A percentile compares a stretch with the other conserved stretches of the same genome.
phyloP scores from a whole-genome alignment of 2,797 vertebrate genomes.

The Cheirogaleus major region DNA sequence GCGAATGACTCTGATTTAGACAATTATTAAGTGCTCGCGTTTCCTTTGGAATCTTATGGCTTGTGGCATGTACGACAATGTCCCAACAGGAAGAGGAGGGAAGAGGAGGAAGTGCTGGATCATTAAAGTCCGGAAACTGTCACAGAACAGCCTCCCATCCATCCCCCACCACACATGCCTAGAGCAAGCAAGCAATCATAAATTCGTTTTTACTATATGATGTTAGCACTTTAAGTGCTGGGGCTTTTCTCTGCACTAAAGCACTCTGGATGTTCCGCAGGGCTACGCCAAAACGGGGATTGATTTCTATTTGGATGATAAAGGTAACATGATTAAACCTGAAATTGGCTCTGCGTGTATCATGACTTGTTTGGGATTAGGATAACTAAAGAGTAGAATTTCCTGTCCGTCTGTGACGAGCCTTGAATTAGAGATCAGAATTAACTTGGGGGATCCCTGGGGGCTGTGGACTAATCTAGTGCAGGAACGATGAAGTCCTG shows the following conservation, averaged over 20 bases:
- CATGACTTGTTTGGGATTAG: not conserved
- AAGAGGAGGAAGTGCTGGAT: slow-evolving; percentile 40
- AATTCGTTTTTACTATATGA: fast-evolving
- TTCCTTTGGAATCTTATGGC: slow-evolving; percentile 26
- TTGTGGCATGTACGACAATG: not conserved
- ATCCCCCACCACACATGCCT: fast-evolving
- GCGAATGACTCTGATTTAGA: not conserved
- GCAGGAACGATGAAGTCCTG: not conserved
- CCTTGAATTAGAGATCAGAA: not conserved
- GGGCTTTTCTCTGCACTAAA: not conserved
- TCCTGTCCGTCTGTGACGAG: not conserved
- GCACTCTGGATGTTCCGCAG: not conserved
- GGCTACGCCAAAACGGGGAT: no score
- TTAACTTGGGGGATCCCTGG: not conserved
- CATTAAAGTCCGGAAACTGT: not conserved
- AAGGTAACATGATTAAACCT: not conserved
- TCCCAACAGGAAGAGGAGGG: slow-evolving; percentile 44
- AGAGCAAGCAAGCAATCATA: not conserved
- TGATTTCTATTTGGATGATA: not conserved
- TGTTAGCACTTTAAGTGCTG: fast-evolving
- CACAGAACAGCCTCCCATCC: not conserved
- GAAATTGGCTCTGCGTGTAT: not conserved
- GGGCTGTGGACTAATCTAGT: not conserved
- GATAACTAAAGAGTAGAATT: not conserved
- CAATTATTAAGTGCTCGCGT: not conserved